Conservation (phyloP, 64 coral and sea anemone genomes). For the Anthopleura sola region DNA sequence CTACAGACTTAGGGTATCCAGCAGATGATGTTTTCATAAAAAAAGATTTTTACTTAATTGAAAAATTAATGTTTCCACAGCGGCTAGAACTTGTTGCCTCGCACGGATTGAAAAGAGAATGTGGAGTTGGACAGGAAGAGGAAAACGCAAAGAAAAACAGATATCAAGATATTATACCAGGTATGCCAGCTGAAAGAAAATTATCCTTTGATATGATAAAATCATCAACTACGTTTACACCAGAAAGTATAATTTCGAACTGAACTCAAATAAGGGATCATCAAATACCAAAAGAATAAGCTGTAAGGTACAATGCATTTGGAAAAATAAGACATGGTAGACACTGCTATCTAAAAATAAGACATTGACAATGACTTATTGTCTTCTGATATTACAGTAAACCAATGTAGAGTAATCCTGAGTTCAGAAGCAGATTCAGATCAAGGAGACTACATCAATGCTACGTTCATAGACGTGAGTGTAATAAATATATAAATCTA, state of each 20-base stretch:
- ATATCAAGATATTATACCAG: not conserved
- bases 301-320: no score
- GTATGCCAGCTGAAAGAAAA: not conserved
- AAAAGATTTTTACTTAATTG: no score
- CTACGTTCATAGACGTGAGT: constrained; percentile 47
- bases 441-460: constrained; percentile 41
- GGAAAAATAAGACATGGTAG: no score
- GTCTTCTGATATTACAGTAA: not conserved
- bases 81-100: not conserved
- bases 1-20: not conserved
- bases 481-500: not conserved
- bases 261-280: no score
- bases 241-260: no score
- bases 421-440: not conserved
- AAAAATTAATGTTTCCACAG: not conserved
- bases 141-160: not conserved
- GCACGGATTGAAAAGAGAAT: not conserved
- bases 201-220: no score
- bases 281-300: no score
- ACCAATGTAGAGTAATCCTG: not conserved
- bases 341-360: no score
- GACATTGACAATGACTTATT: no score
- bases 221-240: no score
- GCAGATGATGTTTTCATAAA: no score
- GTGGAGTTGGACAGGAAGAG: not conserved